These are phyloP conservation scores for Colossoma macropomum DNA, from an alignment of 2,113 vertebrate species.

Conservation along the genomic window DNA sequence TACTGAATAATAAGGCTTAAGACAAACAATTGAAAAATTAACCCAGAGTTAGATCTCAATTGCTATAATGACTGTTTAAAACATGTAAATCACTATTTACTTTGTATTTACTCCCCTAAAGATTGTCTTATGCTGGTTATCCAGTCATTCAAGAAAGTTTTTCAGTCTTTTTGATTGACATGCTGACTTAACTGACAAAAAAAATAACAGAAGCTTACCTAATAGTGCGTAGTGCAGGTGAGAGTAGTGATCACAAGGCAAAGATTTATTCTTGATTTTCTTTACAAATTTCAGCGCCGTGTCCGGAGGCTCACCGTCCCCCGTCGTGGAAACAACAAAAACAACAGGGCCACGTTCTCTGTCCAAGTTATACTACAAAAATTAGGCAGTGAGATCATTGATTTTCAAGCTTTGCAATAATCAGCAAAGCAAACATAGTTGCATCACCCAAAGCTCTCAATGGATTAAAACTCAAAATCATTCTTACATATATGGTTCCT, in stretches of 20 bases:
- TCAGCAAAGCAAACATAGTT: not conserved
- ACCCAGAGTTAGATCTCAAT: too few relatives aligned
- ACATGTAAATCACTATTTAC: too few relatives aligned
- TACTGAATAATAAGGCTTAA: too few relatives aligned
- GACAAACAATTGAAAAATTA: too few relatives aligned
- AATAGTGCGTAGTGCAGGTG: slow-evolving; percentile 89
- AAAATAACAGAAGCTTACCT: slow-evolving; percentile 74
- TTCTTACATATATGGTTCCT: not conserved
- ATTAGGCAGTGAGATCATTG: not conserved
- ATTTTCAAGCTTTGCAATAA: not conserved
- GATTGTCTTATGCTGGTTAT: too few relatives aligned
- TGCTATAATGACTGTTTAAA: too few relatives aligned
- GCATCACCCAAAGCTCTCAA: not conserved
- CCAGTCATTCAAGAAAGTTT: too few relatives aligned
- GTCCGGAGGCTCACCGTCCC: slow-evolving; percentile 92
- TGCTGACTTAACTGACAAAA: too few relatives aligned
- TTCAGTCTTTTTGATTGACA: too few relatives aligned
- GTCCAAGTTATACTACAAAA: slow-evolving; percentile 87
- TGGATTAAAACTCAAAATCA: not conserved
- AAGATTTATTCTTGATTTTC: slow-evolving; percentile 78
- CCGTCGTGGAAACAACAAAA: slow-evolving; percentile 93
- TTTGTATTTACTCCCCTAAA: too few relatives aligned
- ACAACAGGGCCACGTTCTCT: slow-evolving; percentile 87
- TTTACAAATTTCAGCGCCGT: slow-evolving; percentile 86
- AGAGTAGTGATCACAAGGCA: slow-evolving; percentile 78